A percentile compares a stretch with the other conserved stretches of the same genome.
Evolutionary conservation across 2,888 invertebrate species (phyloP).

Genomic region (Aproaerema taeniolella): DNA sequence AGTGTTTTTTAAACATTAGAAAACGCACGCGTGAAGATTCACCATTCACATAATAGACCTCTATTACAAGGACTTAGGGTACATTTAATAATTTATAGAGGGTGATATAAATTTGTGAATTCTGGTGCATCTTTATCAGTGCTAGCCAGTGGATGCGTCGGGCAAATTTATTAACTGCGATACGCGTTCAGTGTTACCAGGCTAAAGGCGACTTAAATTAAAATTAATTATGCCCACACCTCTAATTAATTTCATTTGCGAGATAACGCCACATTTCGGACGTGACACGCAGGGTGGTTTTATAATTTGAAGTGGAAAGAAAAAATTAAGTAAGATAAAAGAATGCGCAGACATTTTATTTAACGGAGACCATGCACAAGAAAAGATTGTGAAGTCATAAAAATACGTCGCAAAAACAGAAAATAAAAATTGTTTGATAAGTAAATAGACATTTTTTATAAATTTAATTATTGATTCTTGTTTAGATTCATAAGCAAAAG

Average conservation of each 20-base stretch:
- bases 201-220: constrained; percentile 75
- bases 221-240: constrained; percentile 76
- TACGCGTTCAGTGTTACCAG: constrained; percentile 72
- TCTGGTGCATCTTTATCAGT: constrained; percentile 66
- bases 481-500: no score
- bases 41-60: neutral
- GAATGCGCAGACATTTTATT: no score
- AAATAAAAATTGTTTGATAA: no score
- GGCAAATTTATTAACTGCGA: constrained; percentile 77
- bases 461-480: no score
- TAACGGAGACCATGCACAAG: no score
- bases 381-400: no score
- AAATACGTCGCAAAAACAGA: no score
- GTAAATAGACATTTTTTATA: no score
- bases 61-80: constrained; percentile 7
- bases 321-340: no score
- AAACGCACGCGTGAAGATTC: constrained; percentile 24
- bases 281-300: constrained; percentile 33
- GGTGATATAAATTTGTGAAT: constrained; percentile 28
- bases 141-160: constrained; percentile 58
- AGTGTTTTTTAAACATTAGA: constrained; percentile 33
- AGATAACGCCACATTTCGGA: constrained; percentile 51
- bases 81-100: neutral
- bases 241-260: constrained; percentile 73
- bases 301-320: neutral